Evolutionary conservation across 2,797 vertebrate genomes (phyloP).

Genomic region (Aphelocoma californica): DNA sequence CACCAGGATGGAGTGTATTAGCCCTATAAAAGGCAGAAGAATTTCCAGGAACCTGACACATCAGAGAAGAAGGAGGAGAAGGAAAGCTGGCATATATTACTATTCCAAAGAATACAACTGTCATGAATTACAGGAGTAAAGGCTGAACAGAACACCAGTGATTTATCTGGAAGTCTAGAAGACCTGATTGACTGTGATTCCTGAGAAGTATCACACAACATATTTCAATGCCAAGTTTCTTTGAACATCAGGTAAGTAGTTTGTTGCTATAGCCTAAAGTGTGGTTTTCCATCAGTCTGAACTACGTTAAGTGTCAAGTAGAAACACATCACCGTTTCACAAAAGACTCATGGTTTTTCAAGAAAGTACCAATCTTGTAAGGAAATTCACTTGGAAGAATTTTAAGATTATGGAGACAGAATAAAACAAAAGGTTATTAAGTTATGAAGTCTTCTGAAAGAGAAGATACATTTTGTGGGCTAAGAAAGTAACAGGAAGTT

Average conservation of each 20-base stretch:
- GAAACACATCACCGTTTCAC: neutral
- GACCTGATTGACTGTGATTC: neutral
- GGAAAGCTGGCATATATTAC: neutral
- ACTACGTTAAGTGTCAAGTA: rapidly evolving
- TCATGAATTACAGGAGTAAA: neutral
- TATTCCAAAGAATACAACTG: neutral
- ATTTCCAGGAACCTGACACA: neutral
- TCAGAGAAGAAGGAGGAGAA: neutral
- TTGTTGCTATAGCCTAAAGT: neutral
- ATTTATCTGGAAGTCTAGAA: neutral
- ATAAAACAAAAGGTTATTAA: neutral
- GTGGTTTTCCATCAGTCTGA: neutral
- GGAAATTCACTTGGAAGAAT: neutral
- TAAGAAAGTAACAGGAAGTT: neutral
- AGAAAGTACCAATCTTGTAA: neutral
- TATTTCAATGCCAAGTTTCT: neutral
- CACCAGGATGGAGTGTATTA: neutral
- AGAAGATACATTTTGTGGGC: neutral
- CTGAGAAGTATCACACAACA: neutral
- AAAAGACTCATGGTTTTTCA: neutral
- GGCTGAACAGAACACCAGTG: neutral
- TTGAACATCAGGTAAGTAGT: neutral
- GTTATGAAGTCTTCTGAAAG: neutral
- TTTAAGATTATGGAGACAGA: neutral
- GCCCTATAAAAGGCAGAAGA: neutral